Evolutionary conservation across 2,888 invertebrate species (phyloP), one percentile per base, ranked within the genome.

Genomic region (Amaurobius ferox): DNA sequence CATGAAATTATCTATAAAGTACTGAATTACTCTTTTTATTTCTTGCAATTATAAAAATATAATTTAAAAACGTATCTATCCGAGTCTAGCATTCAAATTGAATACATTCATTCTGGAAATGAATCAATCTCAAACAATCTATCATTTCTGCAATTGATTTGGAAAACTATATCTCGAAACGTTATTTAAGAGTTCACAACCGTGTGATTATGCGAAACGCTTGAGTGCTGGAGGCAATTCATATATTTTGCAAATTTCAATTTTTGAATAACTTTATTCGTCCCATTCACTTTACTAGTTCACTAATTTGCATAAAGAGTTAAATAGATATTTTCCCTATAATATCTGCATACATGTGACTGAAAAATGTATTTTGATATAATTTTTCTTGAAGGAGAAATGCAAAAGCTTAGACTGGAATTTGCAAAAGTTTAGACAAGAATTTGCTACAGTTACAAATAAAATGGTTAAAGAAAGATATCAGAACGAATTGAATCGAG

Each of bases 131-230:
- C 19, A 55, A 55, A 44, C 44, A 23, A 55, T 55, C 19, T 23
- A 55, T 55, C 55, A 55, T 55, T 23, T 55, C 55, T 55, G 55
- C 55, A 55, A 55, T 55, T 55, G 55, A 55, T 55, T 55, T 55
- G 19, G 55, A 23, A 23, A 23, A 23, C 23, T 55, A 6, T 23
- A 55, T 11, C 23, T 1, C 23, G 23, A 23, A 55, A 23, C 11
- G 23, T 55, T 55, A 55, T 55, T 55, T 55, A 55, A 55, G 23
- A 55, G 55, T 55, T 55, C 23, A 55, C 11, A 23, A 1, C 23
- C 2, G 16, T 16, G 16, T 44, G 44, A 55, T 55, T 55, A 23
- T 2, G 19, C 16, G 55, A 55, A 55, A 55, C 23, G 55, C 55
- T 55, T 55, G 23, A 23, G 23, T 55, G 19, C 5, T 6, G 23